These are phyloP conservation scores for Helicoverpa armigera DNA, from an alignment of 1,140 invertebrate genomes.

Conservation along the genomic window DNA sequence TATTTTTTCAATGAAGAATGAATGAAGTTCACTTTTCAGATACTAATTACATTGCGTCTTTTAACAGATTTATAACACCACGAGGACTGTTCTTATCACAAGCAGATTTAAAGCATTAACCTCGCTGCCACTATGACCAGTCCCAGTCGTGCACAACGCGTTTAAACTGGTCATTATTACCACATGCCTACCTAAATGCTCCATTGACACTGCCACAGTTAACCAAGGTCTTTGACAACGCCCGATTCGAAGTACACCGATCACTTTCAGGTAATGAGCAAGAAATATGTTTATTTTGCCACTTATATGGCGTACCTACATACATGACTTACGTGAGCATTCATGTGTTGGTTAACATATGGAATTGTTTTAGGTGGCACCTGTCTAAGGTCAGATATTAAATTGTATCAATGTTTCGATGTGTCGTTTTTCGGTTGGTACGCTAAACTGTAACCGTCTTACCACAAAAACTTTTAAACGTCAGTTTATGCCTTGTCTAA, in stretches of 20 bases:
- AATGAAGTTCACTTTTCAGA: too few species aligned
- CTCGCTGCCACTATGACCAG: conserved; percentile 20
- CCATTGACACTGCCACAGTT: conserved; percentile 68
- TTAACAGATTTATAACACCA: too few species aligned
- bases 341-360: background rate
- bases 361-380: background rate
- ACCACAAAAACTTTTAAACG: too few species aligned
- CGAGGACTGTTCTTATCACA: background rate
- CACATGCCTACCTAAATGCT: conserved; percentile 57
- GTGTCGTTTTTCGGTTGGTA: too few species aligned
- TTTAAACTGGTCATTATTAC: conserved; percentile 53
- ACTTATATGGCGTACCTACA: conserved; percentile 16
- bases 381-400: background rate
- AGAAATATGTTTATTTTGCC: conserved; percentile 50
- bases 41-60: too few species aligned
- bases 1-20: too few species aligned
- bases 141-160: conserved; percentile 38
- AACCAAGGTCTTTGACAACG: conserved; percentile 68
- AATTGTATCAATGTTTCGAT: background rate
- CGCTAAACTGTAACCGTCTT: too few species aligned
- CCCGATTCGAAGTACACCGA: conserved; percentile 54
- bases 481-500: too few species aligned
- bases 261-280: conserved; percentile 69
- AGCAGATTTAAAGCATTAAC: background rate
- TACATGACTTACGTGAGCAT: background rate